Evolutionary conservation across 2,888 invertebrate species (phyloP).

Genomic region (Drosophila crucigera): DNA sequence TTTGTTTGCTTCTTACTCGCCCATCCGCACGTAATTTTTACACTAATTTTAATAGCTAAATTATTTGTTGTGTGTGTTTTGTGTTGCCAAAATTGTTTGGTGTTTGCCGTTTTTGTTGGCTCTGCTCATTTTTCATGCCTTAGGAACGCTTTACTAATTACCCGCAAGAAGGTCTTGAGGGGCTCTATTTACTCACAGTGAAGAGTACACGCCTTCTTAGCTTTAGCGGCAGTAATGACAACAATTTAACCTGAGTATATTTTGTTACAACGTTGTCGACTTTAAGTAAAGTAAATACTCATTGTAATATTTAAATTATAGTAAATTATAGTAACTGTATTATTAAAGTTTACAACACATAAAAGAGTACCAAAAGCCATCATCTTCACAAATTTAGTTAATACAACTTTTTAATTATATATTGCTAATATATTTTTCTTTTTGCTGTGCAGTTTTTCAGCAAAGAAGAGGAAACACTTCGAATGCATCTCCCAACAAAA

Average conservation of each 20-base stretch:
- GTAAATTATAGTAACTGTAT: not conserved
- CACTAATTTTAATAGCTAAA: constrained; percentile 73
- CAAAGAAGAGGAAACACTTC: no score
- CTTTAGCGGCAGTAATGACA: not conserved
- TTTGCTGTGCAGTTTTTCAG: constrained; percentile 20
- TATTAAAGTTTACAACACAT: not conserved
- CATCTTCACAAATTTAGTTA: not conserved
- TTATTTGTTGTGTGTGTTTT: constrained; percentile 60
- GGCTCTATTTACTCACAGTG: constrained; percentile 1
- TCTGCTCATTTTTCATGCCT: constrained; percentile 54
- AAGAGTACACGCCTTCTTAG: not conserved
- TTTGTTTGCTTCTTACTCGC: constrained; percentile 27
- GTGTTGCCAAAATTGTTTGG: constrained; percentile 43
- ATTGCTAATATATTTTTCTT: not conserved
- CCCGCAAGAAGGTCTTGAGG: constrained; percentile 15
- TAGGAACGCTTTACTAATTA: constrained; percentile 50
- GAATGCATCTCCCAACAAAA: not conserved
- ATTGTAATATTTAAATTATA: not conserved
- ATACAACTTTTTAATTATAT: not conserved
- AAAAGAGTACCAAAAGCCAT: not conserved
- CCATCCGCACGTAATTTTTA: constrained; percentile 70
- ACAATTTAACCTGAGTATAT: constrained; percentile 7
- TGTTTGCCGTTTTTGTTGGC: constrained; percentile 30
- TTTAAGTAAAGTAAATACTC: not conserved
- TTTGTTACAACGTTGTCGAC: constrained; percentile 4